Conservation (phyloP, 2,797 vertebrate species). For the Malurus splendens region DNA sequence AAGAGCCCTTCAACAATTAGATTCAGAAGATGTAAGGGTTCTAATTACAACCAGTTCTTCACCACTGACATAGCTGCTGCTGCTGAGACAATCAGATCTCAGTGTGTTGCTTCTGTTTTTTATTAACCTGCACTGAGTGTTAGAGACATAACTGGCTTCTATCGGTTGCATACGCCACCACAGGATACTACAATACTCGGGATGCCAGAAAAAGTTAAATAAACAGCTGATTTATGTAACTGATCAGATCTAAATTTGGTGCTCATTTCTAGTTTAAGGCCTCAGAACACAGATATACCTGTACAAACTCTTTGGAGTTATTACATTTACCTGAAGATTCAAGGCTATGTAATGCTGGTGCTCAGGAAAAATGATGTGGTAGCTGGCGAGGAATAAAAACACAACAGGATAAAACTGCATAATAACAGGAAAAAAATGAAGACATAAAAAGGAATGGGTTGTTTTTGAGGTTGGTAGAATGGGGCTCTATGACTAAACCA, state of each 20-base stretch:
- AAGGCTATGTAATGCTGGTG: not conserved
- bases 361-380: not conserved
- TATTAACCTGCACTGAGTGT: not conserved
- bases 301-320: not conserved
- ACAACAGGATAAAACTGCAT: not conserved
- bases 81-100: not conserved
- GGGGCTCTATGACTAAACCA: not conserved
- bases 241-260: not conserved
- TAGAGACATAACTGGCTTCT: not conserved
- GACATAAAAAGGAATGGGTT: not conserved
- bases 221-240: not conserved
- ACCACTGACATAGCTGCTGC: not conserved
- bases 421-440: not conserved
- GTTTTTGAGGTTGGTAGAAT: not conserved
- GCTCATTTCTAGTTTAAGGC: not conserved
- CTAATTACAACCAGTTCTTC: slow-evolving; percentile 13
- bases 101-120: not conserved
- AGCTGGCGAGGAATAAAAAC: slow-evolving; percentile 6
- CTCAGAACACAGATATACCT: not conserved
- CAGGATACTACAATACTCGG: not conserved
- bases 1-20: not conserved
- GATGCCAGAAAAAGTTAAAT: not conserved
- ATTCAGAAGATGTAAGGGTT: not conserved
- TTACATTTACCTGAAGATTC: not conserved
- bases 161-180: not conserved